Evolutionary conservation across 2,888 invertebrate genomes (phyloP), one percentile per base, ranked within the genome.

Genomic region (Tipula unca): DNA sequence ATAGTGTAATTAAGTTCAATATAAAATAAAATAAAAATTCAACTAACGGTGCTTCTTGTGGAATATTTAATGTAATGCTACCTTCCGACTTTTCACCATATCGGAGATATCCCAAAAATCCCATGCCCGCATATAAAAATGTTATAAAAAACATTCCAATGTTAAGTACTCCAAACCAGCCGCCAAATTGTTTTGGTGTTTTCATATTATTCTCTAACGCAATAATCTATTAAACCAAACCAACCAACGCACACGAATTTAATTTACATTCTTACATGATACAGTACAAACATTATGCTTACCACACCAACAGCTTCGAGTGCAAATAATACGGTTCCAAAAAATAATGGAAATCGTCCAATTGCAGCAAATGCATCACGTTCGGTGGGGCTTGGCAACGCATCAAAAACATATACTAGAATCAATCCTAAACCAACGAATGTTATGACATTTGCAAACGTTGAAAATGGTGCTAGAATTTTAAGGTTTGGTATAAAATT

Each of bases 201-300:
- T 94, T 94, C 97, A 98, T 97, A 89, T 96, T 96, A 90, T 97
- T 97, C 90, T 98, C 97, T 87, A 98, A 89, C 1, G 98, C 96
- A 85, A 98, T 94, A 69, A 98, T 95, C 98, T 98, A 90, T 82
- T 90, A 89, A 86, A 86, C 39, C 85, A 84, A 85, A 87, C 85
- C 36, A n/a, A n/a, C n/a, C n/a, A n/a, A n/a, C n/a, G 17, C 6
- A 17, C 17, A 29, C 10, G 3, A 14, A 82, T 83, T 83, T 32
- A 32, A 17, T 48, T 48, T 48, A 48, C 3, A n/a, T 48, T n/a
- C 1, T 48, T 32, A 82, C n/a, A 25, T 69, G 5, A 35, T 35
- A 35, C 6, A 35, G 35, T 35, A 4, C 6, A 35, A 4, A 20
- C 13, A 85, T 83, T 42, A 25, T 48, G 92, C 94, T 92, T 89